phyloP scores from a whole-genome alignment of 2,797 vertebrate species.

The Hypotaenidia okinawae region DNA sequence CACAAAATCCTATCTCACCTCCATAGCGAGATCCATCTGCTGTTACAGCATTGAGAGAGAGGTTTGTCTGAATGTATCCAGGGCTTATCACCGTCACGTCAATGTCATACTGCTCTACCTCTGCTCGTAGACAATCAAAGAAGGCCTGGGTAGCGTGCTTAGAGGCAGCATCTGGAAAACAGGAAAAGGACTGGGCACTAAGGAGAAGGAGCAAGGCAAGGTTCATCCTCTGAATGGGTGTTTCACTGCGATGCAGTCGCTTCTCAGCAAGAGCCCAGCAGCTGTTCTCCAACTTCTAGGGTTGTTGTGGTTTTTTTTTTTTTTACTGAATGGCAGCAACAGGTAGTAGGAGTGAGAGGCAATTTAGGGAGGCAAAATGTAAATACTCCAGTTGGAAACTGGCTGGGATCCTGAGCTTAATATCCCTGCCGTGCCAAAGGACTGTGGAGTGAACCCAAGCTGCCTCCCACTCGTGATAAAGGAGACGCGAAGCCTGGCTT shows the following conservation, averaged over 20 bases:
- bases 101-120: slow-evolving; percentile 83
- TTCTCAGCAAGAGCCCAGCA: not conserved
- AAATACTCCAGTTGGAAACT: slow-evolving; percentile 13
- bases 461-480: not conserved
- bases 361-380: slow-evolving; percentile 5
- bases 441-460: not conserved
- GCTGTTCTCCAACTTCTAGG: not conserved
- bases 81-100: slow-evolving; percentile 91
- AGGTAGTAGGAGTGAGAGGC: slow-evolving; percentile 13
- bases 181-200: not conserved
- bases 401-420: not conserved
- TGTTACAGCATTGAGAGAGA: slow-evolving; percentile 91
- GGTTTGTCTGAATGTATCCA: slow-evolving; percentile 91
- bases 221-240: not conserved
- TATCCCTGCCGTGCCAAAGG: not conserved
- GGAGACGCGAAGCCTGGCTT: not conserved
- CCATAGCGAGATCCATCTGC: slow-evolving; percentile 90
- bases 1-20: slow-evolving; percentile 77
- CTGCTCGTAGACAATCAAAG: slow-evolving; percentile 94
- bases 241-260: not conserved
- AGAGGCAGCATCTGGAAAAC: slow-evolving; percentile 88
- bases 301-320: not conserved
- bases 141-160: slow-evolving; percentile 97
- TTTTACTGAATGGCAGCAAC: slow-evolving; percentile 1
- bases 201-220: not conserved